Conservation (phyloP, 2,113 vertebrate species). For the Cebidichthys violaceus region DNA sequence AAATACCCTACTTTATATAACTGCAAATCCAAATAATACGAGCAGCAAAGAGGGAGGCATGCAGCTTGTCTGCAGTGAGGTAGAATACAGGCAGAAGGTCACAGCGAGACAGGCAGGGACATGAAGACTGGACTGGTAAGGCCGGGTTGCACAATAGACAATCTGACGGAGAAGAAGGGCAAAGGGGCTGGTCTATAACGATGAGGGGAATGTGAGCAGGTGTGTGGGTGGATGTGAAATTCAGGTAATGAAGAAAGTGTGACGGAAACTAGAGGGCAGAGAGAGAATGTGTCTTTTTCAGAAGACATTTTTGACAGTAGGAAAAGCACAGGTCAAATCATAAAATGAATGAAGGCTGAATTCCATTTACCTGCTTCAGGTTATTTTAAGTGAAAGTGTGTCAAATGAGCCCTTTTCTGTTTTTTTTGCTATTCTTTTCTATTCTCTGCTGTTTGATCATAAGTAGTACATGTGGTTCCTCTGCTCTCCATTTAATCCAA, state of each 20-base stretch:
- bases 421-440: neutral
- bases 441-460: neutral
- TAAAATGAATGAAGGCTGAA: neutral
- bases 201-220: neutral
- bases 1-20: neutral
- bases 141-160: neutral
- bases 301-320: neutral
- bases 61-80: neutral
- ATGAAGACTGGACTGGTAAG: neutral
- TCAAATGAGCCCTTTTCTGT: neutral
- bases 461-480: neutral
- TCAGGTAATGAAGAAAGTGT: neutral
- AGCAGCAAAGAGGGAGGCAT: neutral
- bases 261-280: neutral
- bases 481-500: conserved; percentile 42
- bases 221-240: neutral
- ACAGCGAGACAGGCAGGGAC: neutral
- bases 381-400: neutral
- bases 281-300: neutral
- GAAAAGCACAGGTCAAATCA: neutral
- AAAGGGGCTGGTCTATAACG: neutral
- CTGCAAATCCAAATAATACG: neutral
- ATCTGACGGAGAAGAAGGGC: neutral
- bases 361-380: neutral
- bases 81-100: neutral